phyloP scores from a whole-genome alignment of 2,888 invertebrate genomes.

The Camptogramma bilineatum region DNA sequence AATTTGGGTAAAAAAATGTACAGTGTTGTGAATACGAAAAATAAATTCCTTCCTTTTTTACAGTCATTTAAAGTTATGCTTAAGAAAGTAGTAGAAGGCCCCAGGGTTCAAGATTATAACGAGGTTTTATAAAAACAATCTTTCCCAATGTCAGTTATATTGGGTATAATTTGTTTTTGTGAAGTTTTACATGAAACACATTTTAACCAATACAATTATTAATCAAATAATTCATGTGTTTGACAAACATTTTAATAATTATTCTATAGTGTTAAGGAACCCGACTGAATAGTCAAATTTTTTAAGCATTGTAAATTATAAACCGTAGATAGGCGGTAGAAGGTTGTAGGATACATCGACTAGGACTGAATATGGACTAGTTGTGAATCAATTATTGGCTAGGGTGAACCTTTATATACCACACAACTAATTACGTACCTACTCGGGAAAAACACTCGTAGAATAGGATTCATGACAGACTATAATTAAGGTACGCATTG shows the following conservation, averaged over 20 bases:
- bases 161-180: neutral
- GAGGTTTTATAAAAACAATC: slow-evolving; percentile 16
- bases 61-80: slow-evolving; percentile 13
- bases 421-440: slow-evolving; percentile 20
- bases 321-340: slow-evolving; percentile 66
- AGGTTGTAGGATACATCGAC: slow-evolving; percentile 60
- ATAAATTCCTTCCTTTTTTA: slow-evolving; percentile 27
- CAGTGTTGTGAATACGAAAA: slow-evolving; percentile 23
- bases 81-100: slow-evolving; percentile 3
- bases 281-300: slow-evolving; percentile 85
- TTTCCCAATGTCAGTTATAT: slow-evolving; percentile 8
- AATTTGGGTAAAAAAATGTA: slow-evolving; percentile 1
- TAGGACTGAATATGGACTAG: slow-evolving; percentile 42
- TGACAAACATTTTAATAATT: slow-evolving; percentile 42
- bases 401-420: slow-evolving; percentile 18
- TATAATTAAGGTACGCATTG: neutral
- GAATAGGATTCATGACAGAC: slow-evolving; percentile 6
- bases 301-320: slow-evolving; percentile 71
- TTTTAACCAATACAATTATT: slow-evolving; percentile 31
- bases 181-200: slow-evolving; percentile 9
- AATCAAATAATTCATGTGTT: slow-evolving; percentile 13
- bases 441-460: slow-evolving; percentile 13
- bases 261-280: slow-evolving; percentile 75
- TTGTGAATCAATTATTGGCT: slow-evolving; percentile 21
- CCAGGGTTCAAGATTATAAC: neutral